Percentiles rank a stretch among this genome's conserved stretches.
Evolutionary conservation across 2,797 vertebrate species (phyloP).

Genomic region (Gymnodraco acuticeps): DNA sequence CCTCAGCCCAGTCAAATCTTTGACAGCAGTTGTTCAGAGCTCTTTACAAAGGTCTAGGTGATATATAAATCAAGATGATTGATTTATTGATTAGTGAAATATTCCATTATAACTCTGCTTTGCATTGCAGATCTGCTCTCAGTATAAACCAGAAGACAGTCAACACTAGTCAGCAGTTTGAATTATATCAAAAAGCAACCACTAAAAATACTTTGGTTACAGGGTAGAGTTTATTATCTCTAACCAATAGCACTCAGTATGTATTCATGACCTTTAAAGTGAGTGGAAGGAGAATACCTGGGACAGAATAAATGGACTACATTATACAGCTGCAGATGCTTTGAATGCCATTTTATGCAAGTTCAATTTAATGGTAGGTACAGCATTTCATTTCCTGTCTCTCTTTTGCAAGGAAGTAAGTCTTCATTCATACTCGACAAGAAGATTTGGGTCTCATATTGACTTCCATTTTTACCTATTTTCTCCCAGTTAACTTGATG

Average conservation of each 20-base stretch:
- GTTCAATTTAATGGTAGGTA: slow-evolving; percentile 15
- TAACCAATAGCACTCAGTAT: slow-evolving; percentile 5
- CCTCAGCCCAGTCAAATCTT: too few species aligned
- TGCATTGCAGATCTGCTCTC: slow-evolving; percentile 8
- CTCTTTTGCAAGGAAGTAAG: background rate
- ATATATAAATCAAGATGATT: background rate
- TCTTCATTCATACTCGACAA: background rate
- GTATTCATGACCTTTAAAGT: slow-evolving; percentile 27
- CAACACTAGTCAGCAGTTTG: background rate
- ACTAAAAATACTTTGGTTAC: slow-evolving; percentile 28
- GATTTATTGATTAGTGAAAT: too few species aligned
- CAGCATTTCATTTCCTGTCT: slow-evolving; percentile 34
- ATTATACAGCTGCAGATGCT: slow-evolving; percentile 27
- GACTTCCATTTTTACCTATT: background rate
- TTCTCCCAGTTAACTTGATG: slow-evolving; percentile 7
- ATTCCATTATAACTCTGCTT: background rate
- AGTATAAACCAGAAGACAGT: background rate
- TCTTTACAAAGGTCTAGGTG: background rate
- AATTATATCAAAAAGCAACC: slow-evolving; percentile 28
- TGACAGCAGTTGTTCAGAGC: background rate
- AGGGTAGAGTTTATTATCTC: slow-evolving; percentile 26
- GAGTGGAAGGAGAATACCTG: slow-evolving; percentile 23
- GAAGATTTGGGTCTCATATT: background rate
- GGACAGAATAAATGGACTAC: slow-evolving; percentile 44
- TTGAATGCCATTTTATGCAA: slow-evolving; percentile 22